phyloP scores from a whole-genome alignment of 2,888 invertebrate genomes.

The Rhingia campestris region DNA sequence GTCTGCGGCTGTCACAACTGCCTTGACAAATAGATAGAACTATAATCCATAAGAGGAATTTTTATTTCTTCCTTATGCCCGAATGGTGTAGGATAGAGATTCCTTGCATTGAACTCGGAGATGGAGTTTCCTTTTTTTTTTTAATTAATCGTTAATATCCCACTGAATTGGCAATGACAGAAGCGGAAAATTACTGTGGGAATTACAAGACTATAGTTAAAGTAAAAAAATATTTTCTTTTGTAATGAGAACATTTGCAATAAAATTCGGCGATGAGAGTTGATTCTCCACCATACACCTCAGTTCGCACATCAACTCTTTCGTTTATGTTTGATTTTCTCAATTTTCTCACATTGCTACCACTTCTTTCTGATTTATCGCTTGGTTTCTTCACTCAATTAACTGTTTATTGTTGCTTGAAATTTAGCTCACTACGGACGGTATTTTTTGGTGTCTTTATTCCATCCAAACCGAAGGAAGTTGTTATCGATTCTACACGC shows the following conservation, averaged over 20 bases:
- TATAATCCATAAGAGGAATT: conserved; percentile 53
- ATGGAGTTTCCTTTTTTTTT: conserved; percentile 14
- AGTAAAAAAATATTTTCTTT: conserved; percentile 42
- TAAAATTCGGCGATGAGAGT: conserved; percentile 21
- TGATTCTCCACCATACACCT: neutral
- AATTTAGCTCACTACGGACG: conserved; percentile 38
- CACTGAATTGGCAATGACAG: conserved; percentile 33
- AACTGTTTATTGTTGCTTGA: conserved; percentile 66
- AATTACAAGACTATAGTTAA: conserved; percentile 4
- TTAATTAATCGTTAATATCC: conserved; percentile 59
- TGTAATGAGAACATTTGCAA: neutral
- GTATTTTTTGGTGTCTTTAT: conserved; percentile 29
- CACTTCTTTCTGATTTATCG: conserved; percentile 64
- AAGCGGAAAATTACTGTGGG: conserved; percentile 1
- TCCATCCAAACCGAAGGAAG: conserved; percentile 45
- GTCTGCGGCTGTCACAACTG: conserved; percentile 65
- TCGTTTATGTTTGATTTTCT: conserved; percentile 21
- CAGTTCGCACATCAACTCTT: conserved; percentile 56
- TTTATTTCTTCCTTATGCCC: conserved; percentile 57
- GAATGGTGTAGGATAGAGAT: neutral
- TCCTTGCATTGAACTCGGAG: conserved; percentile 17
- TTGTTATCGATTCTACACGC: conserved; percentile 66
- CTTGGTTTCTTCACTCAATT: conserved; percentile 48
- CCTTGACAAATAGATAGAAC: conserved; percentile 69
- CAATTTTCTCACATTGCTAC: conserved; percentile 59